These are phyloP conservation scores for Xylota sylvarum DNA, from an alignment of 2,888 invertebrate species.

Conservation along the genomic window DNA sequence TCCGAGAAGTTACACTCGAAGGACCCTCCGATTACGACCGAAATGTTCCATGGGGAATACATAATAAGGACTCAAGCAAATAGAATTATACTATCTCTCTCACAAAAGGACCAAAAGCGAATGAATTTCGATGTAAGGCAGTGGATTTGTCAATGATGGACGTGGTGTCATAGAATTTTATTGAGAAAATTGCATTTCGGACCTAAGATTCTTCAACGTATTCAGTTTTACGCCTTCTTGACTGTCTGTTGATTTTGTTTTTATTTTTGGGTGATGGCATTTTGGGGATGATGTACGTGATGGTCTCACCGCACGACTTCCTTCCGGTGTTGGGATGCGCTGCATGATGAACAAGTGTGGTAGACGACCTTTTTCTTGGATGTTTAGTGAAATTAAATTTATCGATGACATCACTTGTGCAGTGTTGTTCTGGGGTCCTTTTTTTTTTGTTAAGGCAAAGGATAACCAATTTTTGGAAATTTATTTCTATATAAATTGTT, in stretches of 20 bases:
- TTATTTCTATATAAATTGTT: constrained; percentile 58
- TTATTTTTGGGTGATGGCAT: background rate
- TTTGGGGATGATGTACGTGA: constrained; percentile 15
- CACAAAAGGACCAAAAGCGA: background rate
- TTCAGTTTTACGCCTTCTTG: constrained; percentile 40
- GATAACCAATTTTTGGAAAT: constrained; percentile 44
- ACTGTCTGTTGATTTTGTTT: constrained; percentile 15
- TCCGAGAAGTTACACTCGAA: constrained; percentile 57
- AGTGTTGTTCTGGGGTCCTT: background rate
- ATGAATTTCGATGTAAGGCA: background rate
- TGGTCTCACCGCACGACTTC: constrained; percentile 7
- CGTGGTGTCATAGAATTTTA: constrained; percentile 42
- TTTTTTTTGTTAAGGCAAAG: background rate
- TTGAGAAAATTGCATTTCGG: constrained; percentile 57
- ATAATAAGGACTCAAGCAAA: constrained; percentile 42
- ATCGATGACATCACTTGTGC: constrained; percentile 25
- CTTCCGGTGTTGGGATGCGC: constrained; percentile 9
- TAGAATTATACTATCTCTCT: background rate
- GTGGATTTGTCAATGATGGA: constrained; percentile 9
- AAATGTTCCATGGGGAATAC: constrained; percentile 54
- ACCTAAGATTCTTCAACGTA: constrained; percentile 31
- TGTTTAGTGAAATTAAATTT: constrained; percentile 22
- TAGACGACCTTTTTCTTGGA: background rate
- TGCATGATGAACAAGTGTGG: background rate
- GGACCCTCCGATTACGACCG: constrained; percentile 6